Evolutionary conservation across 2,888 invertebrate genomes (phyloP).

Genomic region (Temnothorax unifasciatus): DNA sequence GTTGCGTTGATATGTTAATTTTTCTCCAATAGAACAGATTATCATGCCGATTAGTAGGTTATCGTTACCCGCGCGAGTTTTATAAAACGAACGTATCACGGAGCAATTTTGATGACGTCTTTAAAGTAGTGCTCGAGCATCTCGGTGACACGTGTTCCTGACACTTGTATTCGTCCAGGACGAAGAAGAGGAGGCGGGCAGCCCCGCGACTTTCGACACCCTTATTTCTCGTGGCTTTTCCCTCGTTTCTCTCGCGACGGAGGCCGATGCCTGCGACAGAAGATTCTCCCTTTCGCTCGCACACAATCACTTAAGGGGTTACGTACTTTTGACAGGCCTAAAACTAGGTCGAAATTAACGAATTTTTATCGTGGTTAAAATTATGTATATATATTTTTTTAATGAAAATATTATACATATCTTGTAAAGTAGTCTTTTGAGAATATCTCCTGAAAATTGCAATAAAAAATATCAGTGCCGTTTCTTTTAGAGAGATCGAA

Average conservation of each 20-base stretch:
- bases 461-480: not conserved
- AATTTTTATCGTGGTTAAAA: too few species aligned
- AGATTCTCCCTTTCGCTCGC: conserved; percentile 59
- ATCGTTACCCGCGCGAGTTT: conserved; percentile 30
- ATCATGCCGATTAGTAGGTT: conserved; percentile 38
- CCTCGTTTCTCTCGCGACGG: conserved; percentile 66
- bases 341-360: too few species aligned
- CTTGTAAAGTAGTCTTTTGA: too few species aligned
- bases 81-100: conserved; percentile 65
- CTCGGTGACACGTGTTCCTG: conserved; percentile 82
- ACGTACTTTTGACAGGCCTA: too few species aligned
- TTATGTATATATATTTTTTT: too few species aligned
- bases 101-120: conserved; percentile 75
- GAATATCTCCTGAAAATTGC: too few species aligned
- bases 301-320: conserved; percentile 6
- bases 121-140: conserved; percentile 75
- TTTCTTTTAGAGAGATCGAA: conserved; percentile 16
- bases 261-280: conserved; percentile 77
- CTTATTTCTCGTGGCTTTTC: conserved; percentile 78
- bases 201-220: conserved; percentile 78
- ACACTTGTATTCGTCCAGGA: conserved; percentile 76
- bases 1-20: not conserved
- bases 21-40: not conserved
- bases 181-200: conserved; percentile 56
- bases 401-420: too few species aligned